These are phyloP conservation scores for Pseudomyrmex sp. DNA, from an alignment of 1,140 invertebrate genomes.

Conservation along the genomic window DNA sequence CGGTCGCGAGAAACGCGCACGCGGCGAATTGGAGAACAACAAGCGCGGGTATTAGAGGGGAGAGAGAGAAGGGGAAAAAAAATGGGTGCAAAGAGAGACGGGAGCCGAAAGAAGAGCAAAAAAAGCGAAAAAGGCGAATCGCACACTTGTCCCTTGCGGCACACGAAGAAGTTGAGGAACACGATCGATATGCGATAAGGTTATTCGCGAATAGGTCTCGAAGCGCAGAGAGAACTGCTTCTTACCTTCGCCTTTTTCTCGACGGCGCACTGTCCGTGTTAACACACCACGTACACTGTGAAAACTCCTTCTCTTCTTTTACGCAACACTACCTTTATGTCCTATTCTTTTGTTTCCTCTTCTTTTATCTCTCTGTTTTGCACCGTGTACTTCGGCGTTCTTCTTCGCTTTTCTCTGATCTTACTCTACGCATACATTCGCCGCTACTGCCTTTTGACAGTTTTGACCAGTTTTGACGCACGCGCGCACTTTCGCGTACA, in stretches of 20 bases:
- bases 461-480: not conserved
- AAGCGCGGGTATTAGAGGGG: not conserved
- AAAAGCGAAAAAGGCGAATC: conserved; percentile 8
- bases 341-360: conserved; percentile 12
- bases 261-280: not conserved
- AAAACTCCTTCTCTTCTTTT: not conserved
- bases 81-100: not conserved
- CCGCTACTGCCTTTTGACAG: too few relatives aligned
- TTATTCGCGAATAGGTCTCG: conserved; percentile 1
- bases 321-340: not conserved
- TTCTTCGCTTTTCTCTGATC: conserved; percentile 20
- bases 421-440: not conserved
- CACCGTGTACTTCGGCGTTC: not conserved
- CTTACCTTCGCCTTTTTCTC: not conserved
- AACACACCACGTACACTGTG: conserved; percentile 6
- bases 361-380: not conserved
- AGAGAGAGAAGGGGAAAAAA: not conserved
- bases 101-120: not conserved
- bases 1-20: conserved; percentile 59
- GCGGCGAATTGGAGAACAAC: conserved; percentile 54
- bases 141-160: not conserved
- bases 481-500: conserved; percentile 3
- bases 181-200: conserved; percentile 26
- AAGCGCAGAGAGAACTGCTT: not conserved
- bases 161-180: not conserved